A percentile compares a stretch with the other conserved stretches of the same genome.
Evolutionary conservation across 2,888 invertebrate species (phyloP).

Genomic region (Adela reaumurella): DNA sequence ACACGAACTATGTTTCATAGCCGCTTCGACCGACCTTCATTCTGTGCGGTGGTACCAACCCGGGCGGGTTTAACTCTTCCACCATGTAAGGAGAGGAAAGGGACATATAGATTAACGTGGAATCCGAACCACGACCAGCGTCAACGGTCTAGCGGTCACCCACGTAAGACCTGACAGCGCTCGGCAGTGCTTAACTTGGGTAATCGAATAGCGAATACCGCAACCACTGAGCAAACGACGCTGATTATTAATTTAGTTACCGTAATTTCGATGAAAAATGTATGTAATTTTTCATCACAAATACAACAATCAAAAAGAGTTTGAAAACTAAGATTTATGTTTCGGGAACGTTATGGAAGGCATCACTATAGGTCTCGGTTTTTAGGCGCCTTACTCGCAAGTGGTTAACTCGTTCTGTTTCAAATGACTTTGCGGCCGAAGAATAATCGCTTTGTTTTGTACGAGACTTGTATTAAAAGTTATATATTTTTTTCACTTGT

Average conservation of each 20-base stretch:
- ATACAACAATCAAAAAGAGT: too few relatives aligned
- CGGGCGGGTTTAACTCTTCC: neutral
- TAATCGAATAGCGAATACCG: neutral
- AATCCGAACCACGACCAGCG: neutral
- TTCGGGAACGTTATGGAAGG: too few relatives aligned
- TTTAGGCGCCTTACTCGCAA: too few relatives aligned
- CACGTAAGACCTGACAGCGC: neutral
- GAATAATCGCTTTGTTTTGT: too few relatives aligned
- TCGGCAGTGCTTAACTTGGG: neutral
- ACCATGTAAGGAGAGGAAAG: neutral
- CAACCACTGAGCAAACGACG: neutral
- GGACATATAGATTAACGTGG: neutral
- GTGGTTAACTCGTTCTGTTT: too few relatives aligned
- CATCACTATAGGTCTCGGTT: too few relatives aligned
- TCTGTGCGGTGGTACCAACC: neutral
- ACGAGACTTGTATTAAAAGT: too few relatives aligned
- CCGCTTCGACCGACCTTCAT: neutral
- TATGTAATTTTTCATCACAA: neutral
- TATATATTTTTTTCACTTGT: too few relatives aligned
- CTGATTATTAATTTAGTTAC: neutral
- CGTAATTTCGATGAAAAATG: neutral
- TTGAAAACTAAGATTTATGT: too few relatives aligned
- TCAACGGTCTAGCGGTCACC: neutral
- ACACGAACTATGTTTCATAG: too few relatives aligned
- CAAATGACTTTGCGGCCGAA: too few relatives aligned